phyloP scores from a whole-genome alignment of 1,140 invertebrate genomes.

The Cecropterus lyciades region DNA sequence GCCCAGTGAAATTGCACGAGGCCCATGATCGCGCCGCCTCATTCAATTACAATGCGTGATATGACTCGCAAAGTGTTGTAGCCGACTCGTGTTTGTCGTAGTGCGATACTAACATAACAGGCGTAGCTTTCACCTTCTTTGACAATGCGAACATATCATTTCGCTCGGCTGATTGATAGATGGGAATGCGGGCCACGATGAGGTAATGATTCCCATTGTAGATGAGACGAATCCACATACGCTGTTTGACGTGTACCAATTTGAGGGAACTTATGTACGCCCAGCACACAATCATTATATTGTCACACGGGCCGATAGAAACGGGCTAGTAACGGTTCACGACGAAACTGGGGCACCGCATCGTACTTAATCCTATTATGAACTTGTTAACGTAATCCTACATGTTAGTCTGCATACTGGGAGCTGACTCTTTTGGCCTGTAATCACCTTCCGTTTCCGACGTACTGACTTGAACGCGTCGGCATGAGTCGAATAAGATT shows the following conservation, averaged over 20 bases:
- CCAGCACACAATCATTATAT: slow-evolving; percentile 66
- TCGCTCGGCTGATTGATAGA: neutral
- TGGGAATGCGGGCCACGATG: neutral
- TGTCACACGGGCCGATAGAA: slow-evolving; percentile 65
- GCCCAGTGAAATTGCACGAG: slow-evolving; percentile 69
- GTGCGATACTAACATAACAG: slow-evolving; percentile 43
- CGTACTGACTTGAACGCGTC: neutral
- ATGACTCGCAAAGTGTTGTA: slow-evolving; percentile 63
- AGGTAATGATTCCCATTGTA: neutral
- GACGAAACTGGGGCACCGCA: slow-evolving; percentile 67
- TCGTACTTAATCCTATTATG: slow-evolving; percentile 79
- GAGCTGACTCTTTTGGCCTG: slow-evolving; percentile 1
- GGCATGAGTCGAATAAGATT: no score
- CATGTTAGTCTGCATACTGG: slow-evolving; percentile 24
- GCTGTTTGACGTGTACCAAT: neutral
- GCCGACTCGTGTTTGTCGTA: slow-evolving; percentile 55
- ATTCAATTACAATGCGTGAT: slow-evolving; percentile 75
- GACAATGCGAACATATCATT: slow-evolving; percentile 18
- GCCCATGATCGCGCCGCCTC: slow-evolving; percentile 64
- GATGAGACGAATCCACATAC: neutral
- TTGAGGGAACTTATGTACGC: neutral
- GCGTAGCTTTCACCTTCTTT: slow-evolving; percentile 62
- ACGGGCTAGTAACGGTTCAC: slow-evolving; percentile 68
- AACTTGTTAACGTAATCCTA: slow-evolving; percentile 77
- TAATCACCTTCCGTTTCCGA: slow-evolving; percentile 18